phyloP scores from a whole-genome alignment of 2,888 invertebrate genomes.

The Calameuta pallipes region DNA sequence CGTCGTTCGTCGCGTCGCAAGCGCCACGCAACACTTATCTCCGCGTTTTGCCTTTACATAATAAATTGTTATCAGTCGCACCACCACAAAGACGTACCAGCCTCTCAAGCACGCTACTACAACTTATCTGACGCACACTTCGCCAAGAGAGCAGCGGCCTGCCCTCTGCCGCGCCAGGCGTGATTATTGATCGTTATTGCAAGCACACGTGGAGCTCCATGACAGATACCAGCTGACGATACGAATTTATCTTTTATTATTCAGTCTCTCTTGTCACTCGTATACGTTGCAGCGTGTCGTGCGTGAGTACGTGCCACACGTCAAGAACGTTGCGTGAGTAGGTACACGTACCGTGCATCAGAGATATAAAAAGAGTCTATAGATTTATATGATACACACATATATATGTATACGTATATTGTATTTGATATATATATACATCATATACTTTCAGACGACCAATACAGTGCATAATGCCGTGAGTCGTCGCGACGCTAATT shows the following conservation, averaged over 20 bases:
- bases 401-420: neutral
- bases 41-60: slow-evolving; percentile 29
- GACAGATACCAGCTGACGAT: slow-evolving; percentile 40
- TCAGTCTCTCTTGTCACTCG: slow-evolving; percentile 23
- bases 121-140: slow-evolving; percentile 38
- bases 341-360: slow-evolving; percentile 3
- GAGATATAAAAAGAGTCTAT: slow-evolving; percentile 1
- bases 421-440: neutral
- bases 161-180: slow-evolving; percentile 17
- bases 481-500: slow-evolving; percentile 37
- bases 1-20: slow-evolving; percentile 12
- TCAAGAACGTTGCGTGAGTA: slow-evolving; percentile 12
- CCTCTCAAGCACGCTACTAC: slow-evolving; percentile 22
- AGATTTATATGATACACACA: slow-evolving; percentile 27
- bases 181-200: slow-evolving; percentile 34
- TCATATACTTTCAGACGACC: neutral
- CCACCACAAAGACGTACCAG: slow-evolving; percentile 19
- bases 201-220: slow-evolving; percentile 26
- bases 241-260: slow-evolving; percentile 39
- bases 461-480: slow-evolving; percentile 13
- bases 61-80: slow-evolving; percentile 36
- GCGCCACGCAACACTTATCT: slow-evolving; percentile 23
- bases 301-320: slow-evolving; percentile 20
- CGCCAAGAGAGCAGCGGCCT: slow-evolving; percentile 19
- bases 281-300: slow-evolving; percentile 15